These are phyloP conservation scores for Knipowitschia caucasica DNA, from an alignment of 2,797 vertebrate species.

Conservation along the genomic window DNA sequence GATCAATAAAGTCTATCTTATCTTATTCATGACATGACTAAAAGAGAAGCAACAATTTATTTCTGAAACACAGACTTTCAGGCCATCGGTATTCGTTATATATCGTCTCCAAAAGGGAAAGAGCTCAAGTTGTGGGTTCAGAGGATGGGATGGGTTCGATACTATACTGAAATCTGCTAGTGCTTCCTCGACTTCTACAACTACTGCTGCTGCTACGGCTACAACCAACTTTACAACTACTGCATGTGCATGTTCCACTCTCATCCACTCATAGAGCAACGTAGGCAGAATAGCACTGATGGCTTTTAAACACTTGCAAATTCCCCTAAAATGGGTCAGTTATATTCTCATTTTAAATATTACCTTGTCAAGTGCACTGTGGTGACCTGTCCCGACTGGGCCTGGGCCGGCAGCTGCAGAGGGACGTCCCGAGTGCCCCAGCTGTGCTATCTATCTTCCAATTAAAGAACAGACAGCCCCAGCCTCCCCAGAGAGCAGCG, in stretches of 20 bases:
- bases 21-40: too few relatives aligned
- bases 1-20: too few relatives aligned
- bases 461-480: conserved; percentile 68
- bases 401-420: conserved; percentile 38
- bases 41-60: too few relatives aligned
- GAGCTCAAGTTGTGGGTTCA: too few relatives aligned
- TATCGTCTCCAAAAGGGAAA: too few relatives aligned
- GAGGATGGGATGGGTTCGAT: too few relatives aligned
- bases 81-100: too few relatives aligned
- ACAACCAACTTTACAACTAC: too few relatives aligned
- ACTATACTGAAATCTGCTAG: too few relatives aligned
- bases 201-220: too few relatives aligned
- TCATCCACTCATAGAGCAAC: not conserved
- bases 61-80: too few relatives aligned
- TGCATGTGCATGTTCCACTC: not conserved
- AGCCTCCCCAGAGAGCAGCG: conserved; percentile 41
- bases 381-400: conserved; percentile 36
- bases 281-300: not conserved
- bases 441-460: conserved; percentile 65
- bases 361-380: not conserved
- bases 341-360: not conserved
- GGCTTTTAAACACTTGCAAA: not conserved
- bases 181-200: too few relatives aligned
- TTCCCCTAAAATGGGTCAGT: not conserved
- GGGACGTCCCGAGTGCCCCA: conserved; percentile 63